Evolutionary conservation across 2,888 invertebrate species (phyloP).

Genomic region (Stenotaenia linearis): DNA sequence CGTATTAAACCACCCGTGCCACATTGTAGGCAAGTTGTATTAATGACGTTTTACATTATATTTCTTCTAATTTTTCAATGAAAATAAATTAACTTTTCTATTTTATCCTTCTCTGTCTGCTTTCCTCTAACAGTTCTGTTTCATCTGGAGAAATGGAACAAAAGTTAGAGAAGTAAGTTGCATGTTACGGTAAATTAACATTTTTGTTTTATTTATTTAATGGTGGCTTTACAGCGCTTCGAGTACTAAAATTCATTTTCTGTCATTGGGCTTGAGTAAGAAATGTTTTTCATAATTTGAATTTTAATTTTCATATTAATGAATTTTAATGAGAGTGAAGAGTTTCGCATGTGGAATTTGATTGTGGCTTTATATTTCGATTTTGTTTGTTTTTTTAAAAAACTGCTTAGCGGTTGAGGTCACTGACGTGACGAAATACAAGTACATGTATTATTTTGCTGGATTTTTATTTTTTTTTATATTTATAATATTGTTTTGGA

Average conservation of each 20-base stretch:
- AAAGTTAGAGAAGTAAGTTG: neutral
- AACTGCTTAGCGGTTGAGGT: neutral
- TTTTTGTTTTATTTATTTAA: neutral
- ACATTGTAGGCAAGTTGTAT: neutral
- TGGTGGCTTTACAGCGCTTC: neutral
- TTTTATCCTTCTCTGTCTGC: neutral
- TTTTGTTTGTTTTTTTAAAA: neutral
- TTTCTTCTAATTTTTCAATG: neutral
- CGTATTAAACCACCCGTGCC: neutral
- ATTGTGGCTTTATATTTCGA: neutral
- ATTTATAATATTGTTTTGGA: neutral
- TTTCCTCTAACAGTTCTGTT: neutral
- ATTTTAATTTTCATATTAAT: neutral
- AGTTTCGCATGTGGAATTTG: neutral
- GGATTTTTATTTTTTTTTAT: neutral
- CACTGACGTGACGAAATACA: neutral
- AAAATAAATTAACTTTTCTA: neutral
- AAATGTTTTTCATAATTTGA: neutral
- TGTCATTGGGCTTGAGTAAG: too few relatives aligned
- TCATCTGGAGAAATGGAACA: neutral
- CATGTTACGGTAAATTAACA: neutral
- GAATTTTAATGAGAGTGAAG: neutral
- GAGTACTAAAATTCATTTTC: neutral
- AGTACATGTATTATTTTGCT: neutral
- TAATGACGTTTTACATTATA: neutral